Evolutionary conservation across 2,888 invertebrate genomes (phyloP), one percentile per base, ranked within the genome.

Genomic region (Cataglyphis albicans): DNA sequence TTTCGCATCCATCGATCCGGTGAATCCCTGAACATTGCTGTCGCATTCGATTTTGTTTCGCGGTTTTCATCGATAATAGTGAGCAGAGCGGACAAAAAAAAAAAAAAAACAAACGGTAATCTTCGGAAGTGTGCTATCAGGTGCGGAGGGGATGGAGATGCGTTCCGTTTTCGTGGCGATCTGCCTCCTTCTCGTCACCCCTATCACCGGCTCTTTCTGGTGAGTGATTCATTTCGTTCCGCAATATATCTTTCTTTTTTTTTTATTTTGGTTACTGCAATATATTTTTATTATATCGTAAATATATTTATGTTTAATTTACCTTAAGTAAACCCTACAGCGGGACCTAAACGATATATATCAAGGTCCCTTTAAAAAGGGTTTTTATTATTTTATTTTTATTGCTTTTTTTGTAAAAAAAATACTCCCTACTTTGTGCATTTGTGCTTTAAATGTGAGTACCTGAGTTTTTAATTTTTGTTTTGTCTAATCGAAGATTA

Each of bases 141-240:
- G 87, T 88, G 84, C 90, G 90, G 92, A 91, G 93, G 92, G 92
- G 92, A 93, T 93, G 94, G 95, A 94, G 92, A 97, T 97, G 96
- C 97, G 97, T 96, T 96, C 97, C 95, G 96, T 97, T 95, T 96
- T 97, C 95, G 97, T 97, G 96, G 97, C 97, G 95, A 96, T 97
- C 95, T 97, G 97, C 95, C 96, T 98, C 95, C 96, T 97, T 96
- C 96, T 98, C 95, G 97, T 98, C 96, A 97, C 97, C 96, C 98
- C 98, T 96, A 97, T 97, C 96, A 97, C 97, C 95, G 97, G 97
- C 95, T 97, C 97, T 95, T 97, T 97, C 96, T 98, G 98, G 98
- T 98, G 96, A 97, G 98, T 97, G 94, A 59, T 44, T 59, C 65
- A 18, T 21, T 52, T 70, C 12, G 1, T 21, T 18, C 44, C 10